phyloP scores from a whole-genome alignment of 1,140 invertebrate genomes.

The Daktulosphaira vitifoliae region DNA sequence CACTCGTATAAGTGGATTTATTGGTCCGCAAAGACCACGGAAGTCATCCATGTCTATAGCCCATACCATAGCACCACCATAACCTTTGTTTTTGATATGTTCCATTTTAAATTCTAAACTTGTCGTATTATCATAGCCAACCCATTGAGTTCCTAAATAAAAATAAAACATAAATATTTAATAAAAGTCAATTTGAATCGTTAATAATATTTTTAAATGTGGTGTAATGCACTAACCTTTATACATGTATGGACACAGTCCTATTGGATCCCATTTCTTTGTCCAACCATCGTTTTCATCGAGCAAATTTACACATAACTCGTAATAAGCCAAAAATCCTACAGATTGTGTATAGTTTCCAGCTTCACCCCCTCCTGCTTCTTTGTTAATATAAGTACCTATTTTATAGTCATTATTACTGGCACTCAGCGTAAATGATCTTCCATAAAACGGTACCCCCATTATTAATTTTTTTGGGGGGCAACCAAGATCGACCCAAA shows the following conservation, averaged over 20 bases:
- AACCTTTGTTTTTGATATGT: conserved; percentile 68
- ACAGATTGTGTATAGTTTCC: conserved; percentile 76
- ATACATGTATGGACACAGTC: conserved; percentile 74
- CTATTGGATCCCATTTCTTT: conserved; percentile 68
- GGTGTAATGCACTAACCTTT: conserved; percentile 50
- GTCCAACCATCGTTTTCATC: conserved; percentile 58
- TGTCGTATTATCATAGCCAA: conserved; percentile 76
- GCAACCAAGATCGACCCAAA: conserved; percentile 81
- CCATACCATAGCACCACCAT: conserved; percentile 78
- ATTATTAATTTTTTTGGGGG: conserved; percentile 78
- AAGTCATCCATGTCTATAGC: conserved; percentile 84
- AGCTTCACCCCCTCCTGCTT: conserved; percentile 71
- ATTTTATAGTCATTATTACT: conserved; percentile 73
- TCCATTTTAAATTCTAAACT: conserved; percentile 81
- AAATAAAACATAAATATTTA: neutral
- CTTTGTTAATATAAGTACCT: conserved; percentile 59
- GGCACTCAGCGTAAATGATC: conserved; percentile 47
- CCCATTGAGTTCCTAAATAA: conserved; percentile 62
- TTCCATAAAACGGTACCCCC: conserved; percentile 50
- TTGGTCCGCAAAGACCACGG: conserved; percentile 61
- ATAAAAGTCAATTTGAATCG: neutral
- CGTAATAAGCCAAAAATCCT: conserved; percentile 72
- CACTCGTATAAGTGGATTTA: conserved; percentile 61
- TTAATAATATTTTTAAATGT: neutral
- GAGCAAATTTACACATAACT: conserved; percentile 42